Base-by-base conservation (phyloP, 2,797 vertebrate genomes). In the Buceros bicornis region DNA sequence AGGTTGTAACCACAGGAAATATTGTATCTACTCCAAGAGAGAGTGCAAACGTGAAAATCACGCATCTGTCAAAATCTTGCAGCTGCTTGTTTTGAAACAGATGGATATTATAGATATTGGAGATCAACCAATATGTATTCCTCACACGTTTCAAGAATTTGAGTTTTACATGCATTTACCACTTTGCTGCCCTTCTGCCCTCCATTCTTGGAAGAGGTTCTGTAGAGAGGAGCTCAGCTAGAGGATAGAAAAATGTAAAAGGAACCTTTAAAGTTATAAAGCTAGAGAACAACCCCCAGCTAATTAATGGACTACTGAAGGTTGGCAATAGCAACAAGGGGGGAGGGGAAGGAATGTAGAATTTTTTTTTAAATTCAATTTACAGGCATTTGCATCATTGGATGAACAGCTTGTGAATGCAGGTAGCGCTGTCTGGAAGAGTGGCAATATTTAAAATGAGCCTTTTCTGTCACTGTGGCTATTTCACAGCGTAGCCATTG, bases 391-490 rank as follows among this genome's bases (percentile, higher is more conserved):
- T 82, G 17, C 22, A 19, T 82, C 57, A 74, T 69, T 12, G 40
- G 37, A 7, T 53, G 15, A 33, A 50, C 48, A 76, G 28, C 50
- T 45, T 81, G 33, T 43, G 31, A 64, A 47, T 64, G 47, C 13
- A 8, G 13, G 24, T 37, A n/a, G 17, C 11, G 22, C 11, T 71
- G 0, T 72, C 26, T 24, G 29, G 21, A 67, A 28, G 18, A 62
- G 12, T 3, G 17, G 19, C 22, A 8, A 28, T 66, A 33, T 33
- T 3, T 2, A 57, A 81, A n/a, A 21, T 1, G 3, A 83, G 47
- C 21, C 15, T 62, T 54, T 56, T 43, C 37, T 54, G 37, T 57
- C 57, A 11, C 1, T 0, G 16, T 0, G 0, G 14, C 31, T 19
- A 6, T 76, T 79, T 51, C 29, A 24, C 16, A 2, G 1, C 0